These are phyloP conservation scores for Scortum barcoo DNA, from an alignment of 2,113 vertebrate genomes.

Conservation along the genomic window DNA sequence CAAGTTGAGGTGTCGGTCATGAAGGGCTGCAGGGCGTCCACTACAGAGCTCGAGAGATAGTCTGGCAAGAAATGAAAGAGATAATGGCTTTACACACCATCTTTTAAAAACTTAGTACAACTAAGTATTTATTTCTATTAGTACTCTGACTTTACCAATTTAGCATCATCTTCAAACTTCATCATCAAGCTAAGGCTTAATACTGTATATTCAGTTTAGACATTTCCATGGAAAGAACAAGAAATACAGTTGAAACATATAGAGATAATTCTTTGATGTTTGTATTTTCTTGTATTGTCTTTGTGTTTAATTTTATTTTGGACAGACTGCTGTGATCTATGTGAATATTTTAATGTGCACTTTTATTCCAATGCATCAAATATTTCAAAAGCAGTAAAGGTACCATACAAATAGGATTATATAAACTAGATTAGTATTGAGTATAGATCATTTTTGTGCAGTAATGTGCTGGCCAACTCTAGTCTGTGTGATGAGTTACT, in stretches of 20 bases:
- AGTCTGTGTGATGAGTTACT: neutral
- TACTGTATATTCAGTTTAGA: neutral
- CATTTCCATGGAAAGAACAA: neutral
- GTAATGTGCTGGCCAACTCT: neutral
- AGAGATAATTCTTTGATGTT: neutral
- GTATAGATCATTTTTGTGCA: neutral
- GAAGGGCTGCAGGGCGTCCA: conserved; percentile 20
- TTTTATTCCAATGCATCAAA: neutral
- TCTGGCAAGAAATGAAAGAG: neutral
- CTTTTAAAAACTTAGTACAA: conserved; percentile 17
- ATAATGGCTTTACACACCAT: neutral
- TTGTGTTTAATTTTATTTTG: neutral
- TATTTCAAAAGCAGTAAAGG: neutral
- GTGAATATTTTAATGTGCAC: too few relatives aligned
- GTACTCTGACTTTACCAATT: neutral
- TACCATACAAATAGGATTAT: neutral
- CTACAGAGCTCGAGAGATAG: neutral
- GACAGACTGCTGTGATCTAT: neutral
- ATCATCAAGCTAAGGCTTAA: neutral
- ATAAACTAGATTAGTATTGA: too few relatives aligned
- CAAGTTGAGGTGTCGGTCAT: conserved; percentile 30
- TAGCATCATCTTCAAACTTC: neutral
- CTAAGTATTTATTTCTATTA: neutral
- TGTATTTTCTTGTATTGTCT: neutral
- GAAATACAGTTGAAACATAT: neutral